Conservation (phyloP, 1,140 invertebrate genomes). For the Apolygus lucorum region DNA sequence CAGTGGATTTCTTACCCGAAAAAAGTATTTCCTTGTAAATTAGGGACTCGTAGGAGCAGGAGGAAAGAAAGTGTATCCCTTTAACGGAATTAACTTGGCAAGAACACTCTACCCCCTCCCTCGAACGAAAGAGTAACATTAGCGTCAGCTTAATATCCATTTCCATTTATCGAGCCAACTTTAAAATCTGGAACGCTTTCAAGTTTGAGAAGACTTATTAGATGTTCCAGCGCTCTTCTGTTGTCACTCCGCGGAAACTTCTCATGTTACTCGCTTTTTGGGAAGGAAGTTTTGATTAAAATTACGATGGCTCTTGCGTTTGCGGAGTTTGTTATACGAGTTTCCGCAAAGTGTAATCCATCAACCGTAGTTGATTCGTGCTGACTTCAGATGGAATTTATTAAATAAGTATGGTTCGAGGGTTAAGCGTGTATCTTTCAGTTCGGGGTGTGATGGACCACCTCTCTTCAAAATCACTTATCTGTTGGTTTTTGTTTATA, state of each 20-base stretch:
- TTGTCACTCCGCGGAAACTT: background rate
- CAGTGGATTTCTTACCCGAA: too few relatives aligned
- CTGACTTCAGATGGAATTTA: too few relatives aligned
- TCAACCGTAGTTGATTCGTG: too few relatives aligned
- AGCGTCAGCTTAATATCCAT: background rate
- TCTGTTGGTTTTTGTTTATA: too few relatives aligned
- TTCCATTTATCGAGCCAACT: background rate
- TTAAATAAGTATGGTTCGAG: too few relatives aligned
- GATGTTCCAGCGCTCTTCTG: background rate
- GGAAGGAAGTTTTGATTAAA: background rate
- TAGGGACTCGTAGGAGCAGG: background rate
- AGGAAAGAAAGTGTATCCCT: background rate
- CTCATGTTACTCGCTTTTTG: background rate
- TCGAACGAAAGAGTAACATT: too few relatives aligned
- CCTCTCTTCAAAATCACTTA: too few relatives aligned
- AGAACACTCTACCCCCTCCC: background rate
- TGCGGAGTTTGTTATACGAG: too few relatives aligned
- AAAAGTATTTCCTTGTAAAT: too few relatives aligned
- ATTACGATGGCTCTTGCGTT: background rate
- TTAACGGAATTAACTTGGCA: background rate
- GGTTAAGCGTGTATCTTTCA: too few relatives aligned
- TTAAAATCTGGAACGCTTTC: background rate
- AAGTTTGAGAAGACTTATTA: background rate
- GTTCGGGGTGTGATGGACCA: too few relatives aligned
- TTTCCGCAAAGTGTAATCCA: too few relatives aligned